Evolutionary conservation across 2,888 invertebrate genomes (phyloP).

Genomic region (Phengaris arion): DNA sequence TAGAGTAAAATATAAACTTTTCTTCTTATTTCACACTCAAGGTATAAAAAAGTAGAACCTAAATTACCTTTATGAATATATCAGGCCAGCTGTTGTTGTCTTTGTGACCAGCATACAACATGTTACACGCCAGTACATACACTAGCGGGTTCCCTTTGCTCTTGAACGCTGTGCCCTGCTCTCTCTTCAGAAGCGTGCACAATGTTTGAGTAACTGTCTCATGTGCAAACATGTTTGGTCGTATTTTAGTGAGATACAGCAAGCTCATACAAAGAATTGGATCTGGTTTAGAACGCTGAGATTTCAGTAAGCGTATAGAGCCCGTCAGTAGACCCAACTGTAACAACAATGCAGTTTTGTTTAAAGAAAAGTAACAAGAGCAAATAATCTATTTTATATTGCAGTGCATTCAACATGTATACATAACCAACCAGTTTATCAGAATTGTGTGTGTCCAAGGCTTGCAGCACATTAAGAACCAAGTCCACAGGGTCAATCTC

Average conservation of each 20-base stretch:
- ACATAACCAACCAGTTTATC: slow-evolving; percentile 83
- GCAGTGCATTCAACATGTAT: background rate
- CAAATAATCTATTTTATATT: slow-evolving; percentile 12
- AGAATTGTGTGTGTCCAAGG: slow-evolving; percentile 87
- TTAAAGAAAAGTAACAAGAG: background rate
- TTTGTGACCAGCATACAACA: slow-evolving; percentile 88
- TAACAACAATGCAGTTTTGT: slow-evolving; percentile 41
- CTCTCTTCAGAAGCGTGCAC: slow-evolving; percentile 89
- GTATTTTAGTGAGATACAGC: slow-evolving; percentile 88
- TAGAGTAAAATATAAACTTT: too few relatives aligned
- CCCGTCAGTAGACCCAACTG: slow-evolving; percentile 90
- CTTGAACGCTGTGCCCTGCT: slow-evolving; percentile 85
- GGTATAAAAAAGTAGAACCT: background rate
- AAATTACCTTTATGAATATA: slow-evolving; percentile 88
- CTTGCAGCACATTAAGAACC: slow-evolving; percentile 85
- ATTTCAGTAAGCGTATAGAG: slow-evolving; percentile 88
- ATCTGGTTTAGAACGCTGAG: slow-evolving; percentile 91
- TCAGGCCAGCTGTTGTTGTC: slow-evolving; percentile 95
- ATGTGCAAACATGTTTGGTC: slow-evolving; percentile 87
- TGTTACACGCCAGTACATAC: slow-evolving; percentile 90
- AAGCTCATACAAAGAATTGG: slow-evolving; percentile 87
- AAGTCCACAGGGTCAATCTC: slow-evolving; percentile 91
- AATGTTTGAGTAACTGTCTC: slow-evolving; percentile 88
- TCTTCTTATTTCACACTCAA: too few relatives aligned
- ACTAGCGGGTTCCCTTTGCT: slow-evolving; percentile 89